Base-by-base conservation (phyloP, 2,888 invertebrate species). In the Amiota communis region DNA sequence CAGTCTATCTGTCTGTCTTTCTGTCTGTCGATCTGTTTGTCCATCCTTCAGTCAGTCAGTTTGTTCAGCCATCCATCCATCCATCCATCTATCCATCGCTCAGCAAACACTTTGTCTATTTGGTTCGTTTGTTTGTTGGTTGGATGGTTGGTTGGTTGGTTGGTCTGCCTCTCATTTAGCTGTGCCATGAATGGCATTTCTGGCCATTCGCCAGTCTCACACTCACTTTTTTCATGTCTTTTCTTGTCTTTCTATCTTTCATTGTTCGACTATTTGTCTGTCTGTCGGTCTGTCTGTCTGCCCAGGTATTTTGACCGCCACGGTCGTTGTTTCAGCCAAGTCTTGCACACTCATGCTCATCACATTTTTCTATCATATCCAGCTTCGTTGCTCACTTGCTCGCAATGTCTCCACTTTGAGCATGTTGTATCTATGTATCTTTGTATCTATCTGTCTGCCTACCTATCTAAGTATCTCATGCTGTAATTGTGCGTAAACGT, bases 401-500 rank as follows among this genome's bases (percentile, higher is more conserved):
- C 1, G 6, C 68, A 57, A 56, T 70, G 56, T 23, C 1, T 56
- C 17, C 36, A 47, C n/a, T 72, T 73, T 63, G 63, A 56, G 47
- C 73, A 59, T 6, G 48, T 23, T 6, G 48, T n/a, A 15, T 64
- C 53, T 51, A 12, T 23, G 23, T 68, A 51, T 47, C 17, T 23
- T 36, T 53, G 68, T 20, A 20, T 51, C 8, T 12, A 51, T 20
- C 20, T 47, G 68, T 23, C 23, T 20, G 13, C 15, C 12, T 68
- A 2, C 23, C 53, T 51, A 53, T 36, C 20, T 53, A 53, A 56
- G 72, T 72, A 73, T 71, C 70, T 65, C 47, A 23, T 53, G 64
- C 75, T 77, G 82, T 84, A 83, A 85, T 83, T 83, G 84, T 83
- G 85, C 83, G 83, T 83, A 79, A 84, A 84, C 78, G 83, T 81